phyloP scores from a whole-genome alignment of 2,888 invertebrate species.

The Tipula helvola region DNA sequence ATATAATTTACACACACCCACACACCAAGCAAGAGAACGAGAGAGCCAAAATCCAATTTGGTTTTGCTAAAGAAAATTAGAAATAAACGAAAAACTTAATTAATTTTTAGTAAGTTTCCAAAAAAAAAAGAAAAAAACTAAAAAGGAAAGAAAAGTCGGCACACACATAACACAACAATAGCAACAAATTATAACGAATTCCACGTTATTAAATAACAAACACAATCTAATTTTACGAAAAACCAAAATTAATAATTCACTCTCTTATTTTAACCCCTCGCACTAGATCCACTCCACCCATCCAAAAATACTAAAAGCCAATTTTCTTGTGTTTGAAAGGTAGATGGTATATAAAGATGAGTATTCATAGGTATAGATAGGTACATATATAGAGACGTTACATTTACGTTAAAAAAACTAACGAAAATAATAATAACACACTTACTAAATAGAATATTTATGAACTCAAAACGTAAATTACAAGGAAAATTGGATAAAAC shows the following conservation, averaged over 20 bases:
- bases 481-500: background rate
- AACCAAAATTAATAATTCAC: background rate
- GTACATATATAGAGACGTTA: background rate
- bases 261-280: background rate
- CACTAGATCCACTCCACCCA: background rate
- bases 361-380: background rate
- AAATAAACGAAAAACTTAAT: background rate
- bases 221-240: background rate
- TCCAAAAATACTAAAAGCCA: background rate
- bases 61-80: background rate
- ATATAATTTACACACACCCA: background rate
- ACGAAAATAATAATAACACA: background rate
- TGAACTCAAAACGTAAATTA: slow-evolving; percentile 4
- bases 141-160: background rate
- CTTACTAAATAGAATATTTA: slow-evolving; percentile 4
- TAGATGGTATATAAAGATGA: background rate
- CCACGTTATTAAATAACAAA: background rate
- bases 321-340: background rate
- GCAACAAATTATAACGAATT: background rate
- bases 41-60: background rate
- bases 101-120: background rate
- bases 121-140: background rate
- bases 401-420: background rate
- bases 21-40: background rate
- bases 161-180: background rate